These are phyloP conservation scores for Pteronura brasiliensis DNA, from an alignment of 2,113 vertebrate species.

Conservation along the genomic window DNA sequence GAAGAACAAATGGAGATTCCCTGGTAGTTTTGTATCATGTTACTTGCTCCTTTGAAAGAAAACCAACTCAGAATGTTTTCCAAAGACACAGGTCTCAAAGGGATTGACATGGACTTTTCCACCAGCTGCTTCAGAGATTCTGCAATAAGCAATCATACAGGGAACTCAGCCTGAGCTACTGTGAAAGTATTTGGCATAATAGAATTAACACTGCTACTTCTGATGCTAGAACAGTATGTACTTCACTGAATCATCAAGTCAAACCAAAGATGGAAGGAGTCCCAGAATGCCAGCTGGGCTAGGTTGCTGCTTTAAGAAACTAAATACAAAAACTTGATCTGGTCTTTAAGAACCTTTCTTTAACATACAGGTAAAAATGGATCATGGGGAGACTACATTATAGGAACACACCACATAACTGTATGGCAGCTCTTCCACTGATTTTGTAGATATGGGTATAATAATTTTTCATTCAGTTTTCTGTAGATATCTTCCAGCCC, in stretches of 20 bases:
- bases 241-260: slow-evolving; percentile 71
- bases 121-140: slow-evolving; percentile 70
- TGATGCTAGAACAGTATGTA: slow-evolving; percentile 71
- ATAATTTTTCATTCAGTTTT: not conserved
- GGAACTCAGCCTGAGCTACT: slow-evolving; percentile 62
- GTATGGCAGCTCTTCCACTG: not conserved
- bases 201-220: slow-evolving; percentile 69
- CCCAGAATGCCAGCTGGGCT: slow-evolving; percentile 71
- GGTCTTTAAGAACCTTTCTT: slow-evolving; percentile 26
- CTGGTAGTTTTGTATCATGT: not conserved
- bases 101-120: slow-evolving; percentile 60
- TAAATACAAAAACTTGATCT: slow-evolving; percentile 47
- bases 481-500: not conserved
- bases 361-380: slow-evolving; percentile 40
- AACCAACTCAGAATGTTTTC: slow-evolving; percentile 64
- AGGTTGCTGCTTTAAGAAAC: slow-evolving; percentile 48
- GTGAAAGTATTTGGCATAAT: slow-evolving; percentile 66
- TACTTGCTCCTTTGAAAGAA: slow-evolving; percentile 32
- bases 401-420: not conserved
- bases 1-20: not conserved
- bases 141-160: slow-evolving; percentile 58
- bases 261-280: slow-evolving; percentile 69
- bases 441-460: not conserved
- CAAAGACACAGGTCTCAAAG: slow-evolving; percentile 55
- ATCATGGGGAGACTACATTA: not conserved